Conservation (phyloP, 2,888 invertebrate genomes). For the Hemistola chrysoprasaria region DNA sequence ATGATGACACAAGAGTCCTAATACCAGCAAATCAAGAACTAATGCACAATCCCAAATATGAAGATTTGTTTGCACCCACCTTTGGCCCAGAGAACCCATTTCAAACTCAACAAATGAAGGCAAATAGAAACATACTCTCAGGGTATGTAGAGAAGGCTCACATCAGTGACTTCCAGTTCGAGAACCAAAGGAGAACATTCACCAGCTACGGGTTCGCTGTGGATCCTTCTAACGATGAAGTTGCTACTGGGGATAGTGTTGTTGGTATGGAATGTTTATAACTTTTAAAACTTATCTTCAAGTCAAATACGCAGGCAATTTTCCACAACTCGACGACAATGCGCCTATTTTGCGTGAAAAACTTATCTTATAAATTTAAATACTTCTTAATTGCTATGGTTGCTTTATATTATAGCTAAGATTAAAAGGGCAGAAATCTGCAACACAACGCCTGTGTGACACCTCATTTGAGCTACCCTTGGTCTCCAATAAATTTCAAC, state of each 20-base stretch:
- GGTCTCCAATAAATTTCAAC: no score
- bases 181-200: conserved; percentile 97
- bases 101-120: conserved; percentile 93
- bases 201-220: conserved; percentile 97
- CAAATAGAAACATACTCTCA: conserved; percentile 94
- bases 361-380: no score
- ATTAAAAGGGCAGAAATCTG: no score
- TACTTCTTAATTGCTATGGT: no score
- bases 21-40: conserved; percentile 93
- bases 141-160: conserved; percentile 98
- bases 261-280: conserved; percentile 64
- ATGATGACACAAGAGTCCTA: conserved; percentile 86
- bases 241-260: conserved; percentile 65
- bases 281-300: no score
- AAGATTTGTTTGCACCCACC: conserved; percentile 95
- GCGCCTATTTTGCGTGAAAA: no score
- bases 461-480: no score
- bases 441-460: no score
- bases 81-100: conserved; percentile 97
- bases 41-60: conserved; percentile 95
- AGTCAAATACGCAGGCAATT: no score
- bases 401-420: no score
- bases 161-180: conserved; percentile 98
- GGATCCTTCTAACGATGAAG: conserved; percentile 91
- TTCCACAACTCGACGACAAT: no score